phyloP scores from a whole-genome alignment of 2,113 vertebrate species.

The Laterallus jamaicensis region DNA sequence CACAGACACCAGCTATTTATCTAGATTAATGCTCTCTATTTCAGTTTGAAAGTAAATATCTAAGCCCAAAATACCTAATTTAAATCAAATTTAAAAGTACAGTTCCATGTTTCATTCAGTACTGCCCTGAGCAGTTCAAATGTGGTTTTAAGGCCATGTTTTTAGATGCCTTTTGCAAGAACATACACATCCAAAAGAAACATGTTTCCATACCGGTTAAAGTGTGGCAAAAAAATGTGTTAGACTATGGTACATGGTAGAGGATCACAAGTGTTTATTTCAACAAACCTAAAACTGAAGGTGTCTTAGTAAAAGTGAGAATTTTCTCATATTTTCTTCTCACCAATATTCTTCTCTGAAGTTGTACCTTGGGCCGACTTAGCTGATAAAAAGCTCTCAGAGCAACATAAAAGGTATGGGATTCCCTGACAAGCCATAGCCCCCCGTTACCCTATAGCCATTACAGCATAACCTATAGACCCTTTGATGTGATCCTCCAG shows the following conservation, averaged over 20 bases:
- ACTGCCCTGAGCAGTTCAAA: background rate
- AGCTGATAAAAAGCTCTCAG: background rate
- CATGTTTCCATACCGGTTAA: background rate
- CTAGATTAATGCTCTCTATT: background rate
- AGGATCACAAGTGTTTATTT: background rate
- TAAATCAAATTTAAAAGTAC: background rate
- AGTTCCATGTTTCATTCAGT: background rate
- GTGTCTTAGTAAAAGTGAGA: background rate
- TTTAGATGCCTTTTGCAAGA: background rate
- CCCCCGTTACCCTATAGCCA: fast-evolving
- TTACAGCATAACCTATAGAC: fast-evolving
- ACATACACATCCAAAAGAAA: background rate
- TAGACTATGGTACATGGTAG: background rate
- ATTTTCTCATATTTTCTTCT: slow-evolving; percentile 1
- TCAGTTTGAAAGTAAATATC: background rate
- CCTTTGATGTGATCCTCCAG: background rate
- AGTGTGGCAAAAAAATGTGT: background rate
- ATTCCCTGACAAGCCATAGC: background rate
- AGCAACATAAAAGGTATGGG: fast-evolving
- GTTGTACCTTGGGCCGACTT: background rate
- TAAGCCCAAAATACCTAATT: background rate
- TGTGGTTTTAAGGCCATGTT: background rate
- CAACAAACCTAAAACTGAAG: background rate
- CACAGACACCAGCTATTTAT: background rate
- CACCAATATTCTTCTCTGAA: background rate